Evolutionary conservation across 2,888 invertebrate species (phyloP), one percentile per base, ranked within the genome.

Genomic region (Macaria notata): DNA sequence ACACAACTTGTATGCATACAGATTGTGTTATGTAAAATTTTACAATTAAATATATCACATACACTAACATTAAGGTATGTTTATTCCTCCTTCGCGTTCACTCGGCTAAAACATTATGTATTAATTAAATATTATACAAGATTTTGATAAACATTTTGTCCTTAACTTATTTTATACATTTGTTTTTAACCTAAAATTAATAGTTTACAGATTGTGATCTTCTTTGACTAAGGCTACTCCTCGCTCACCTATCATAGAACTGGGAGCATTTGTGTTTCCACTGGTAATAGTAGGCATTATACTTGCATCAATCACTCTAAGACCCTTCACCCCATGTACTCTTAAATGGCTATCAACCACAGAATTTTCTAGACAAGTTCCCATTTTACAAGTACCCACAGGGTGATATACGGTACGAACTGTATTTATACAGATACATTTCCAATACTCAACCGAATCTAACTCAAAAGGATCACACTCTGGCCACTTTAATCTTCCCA

Each of bases 201-300:
- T 19, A 19, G 19, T 31, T 43, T 53, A 52, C 73, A 60, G 51
- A 73, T 75, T 94, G 29, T 59, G 33, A 41, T 59, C 54, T 44
- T 47, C 88, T 75, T 95, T 95, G 48, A 96, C 93, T 81, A 96
- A 90, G 76, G 96, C 95, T 0, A 95, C 92, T 0, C 92, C 95
- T 72, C 95, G 94, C 75, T 97, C 96, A 0, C 93, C 96, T 47
- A 96, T 95, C 96, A 96, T 96, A 9, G 95, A 94, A 0, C 93
- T 92, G 0, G 96, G 95, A 0, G 94, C 96, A 74, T 96, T 96
- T 0, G 95, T 96, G 75, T 96, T 96, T 0, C 95, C 95, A 72
- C 95, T 96, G 0, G 94, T 92, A 48, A 95, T 93, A 3, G 79
- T 88, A 0, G 96, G 96, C 96, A 97, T 96, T 45, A 97, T 92